Percentiles rank a stretch among this genome's conserved stretches.
Conservation (phyloP, 2,113 vertebrate species). For the Uropsilus gracilis region DNA sequence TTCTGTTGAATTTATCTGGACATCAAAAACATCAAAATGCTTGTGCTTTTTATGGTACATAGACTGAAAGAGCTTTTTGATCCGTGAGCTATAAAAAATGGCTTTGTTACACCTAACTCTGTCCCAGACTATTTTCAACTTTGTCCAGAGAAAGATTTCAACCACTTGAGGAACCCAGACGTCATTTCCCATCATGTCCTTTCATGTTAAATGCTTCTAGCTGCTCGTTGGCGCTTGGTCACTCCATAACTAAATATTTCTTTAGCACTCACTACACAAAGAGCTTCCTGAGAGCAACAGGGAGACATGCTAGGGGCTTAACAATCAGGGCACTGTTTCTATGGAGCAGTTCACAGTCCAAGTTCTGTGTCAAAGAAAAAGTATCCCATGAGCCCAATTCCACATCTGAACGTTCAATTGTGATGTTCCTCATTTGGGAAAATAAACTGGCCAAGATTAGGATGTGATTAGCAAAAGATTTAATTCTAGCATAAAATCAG, state of each 20-base stretch:
- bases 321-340: slow-evolving; percentile 63
- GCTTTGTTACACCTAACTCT: slow-evolving; percentile 47
- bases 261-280: slow-evolving; percentile 65
- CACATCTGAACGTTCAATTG: not conserved
- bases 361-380: slow-evolving; percentile 38
- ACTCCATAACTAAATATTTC: slow-evolving; percentile 72
- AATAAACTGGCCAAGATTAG: not conserved
- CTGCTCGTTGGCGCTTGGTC: slow-evolving; percentile 51
- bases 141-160: slow-evolving; percentile 58
- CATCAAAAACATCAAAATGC: slow-evolving; percentile 43
- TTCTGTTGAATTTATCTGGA: slow-evolving; percentile 47
- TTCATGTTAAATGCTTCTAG: slow-evolving; percentile 52
- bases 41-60: slow-evolving; percentile 34
- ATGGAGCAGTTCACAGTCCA: not conserved
- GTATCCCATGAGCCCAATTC: slow-evolving; percentile 6
- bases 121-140: slow-evolving; percentile 2
- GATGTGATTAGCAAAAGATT: not conserved
- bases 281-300: slow-evolving; percentile 69
- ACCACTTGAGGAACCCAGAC: not conserved
- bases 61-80: slow-evolving; percentile 62
- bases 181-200: slow-evolving; percentile 56
- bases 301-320: slow-evolving; percentile 46
- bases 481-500: not conserved
- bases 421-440: slow-evolving; percentile 21
- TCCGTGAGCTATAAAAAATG: not conserved